phyloP scores from a whole-genome alignment of 2,113 vertebrate species.

The Solenodon paradoxus region DNA sequence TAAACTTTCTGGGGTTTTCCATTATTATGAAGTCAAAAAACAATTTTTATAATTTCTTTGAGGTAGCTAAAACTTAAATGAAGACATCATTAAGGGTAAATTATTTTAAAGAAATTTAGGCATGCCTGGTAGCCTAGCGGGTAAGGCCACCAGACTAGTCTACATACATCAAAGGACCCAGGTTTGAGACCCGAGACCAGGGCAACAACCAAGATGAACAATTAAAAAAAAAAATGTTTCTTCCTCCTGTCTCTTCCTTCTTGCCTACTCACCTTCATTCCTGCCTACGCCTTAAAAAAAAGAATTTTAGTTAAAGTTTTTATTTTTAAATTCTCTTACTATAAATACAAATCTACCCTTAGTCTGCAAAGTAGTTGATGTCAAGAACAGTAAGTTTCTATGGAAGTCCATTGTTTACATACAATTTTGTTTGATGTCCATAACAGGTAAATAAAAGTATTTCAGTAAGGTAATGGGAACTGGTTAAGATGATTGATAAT shows the following conservation, averaged over 20 bases:
- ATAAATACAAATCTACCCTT: not conserved
- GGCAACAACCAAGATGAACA: no score
- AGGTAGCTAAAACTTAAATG: not conserved
- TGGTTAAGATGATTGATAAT: not conserved
- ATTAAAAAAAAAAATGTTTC: no score
- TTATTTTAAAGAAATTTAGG: not conserved
- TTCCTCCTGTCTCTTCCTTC: no score
- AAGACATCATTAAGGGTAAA: not conserved
- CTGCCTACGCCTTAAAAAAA: no score
- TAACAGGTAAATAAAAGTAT: not conserved
- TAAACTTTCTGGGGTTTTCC: not conserved
- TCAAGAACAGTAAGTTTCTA: not conserved
- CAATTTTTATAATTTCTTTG: not conserved
- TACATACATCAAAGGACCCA: no score
- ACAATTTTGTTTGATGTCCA: not conserved
- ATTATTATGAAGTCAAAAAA: not conserved
- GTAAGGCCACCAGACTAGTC: no score
- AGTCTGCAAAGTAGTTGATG: not conserved
- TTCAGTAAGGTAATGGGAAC: not conserved
- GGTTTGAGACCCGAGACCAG: no score
- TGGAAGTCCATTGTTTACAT: not conserved
- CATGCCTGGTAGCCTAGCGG: no score
- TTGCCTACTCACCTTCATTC: no score
- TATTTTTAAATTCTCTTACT: not conserved
- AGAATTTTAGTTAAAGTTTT: no score